A percentile compares a stretch with the other conserved stretches of the same genome.
Conservation (phyloP, 1,140 invertebrate species). For the Helicoverpa armigera region DNA sequence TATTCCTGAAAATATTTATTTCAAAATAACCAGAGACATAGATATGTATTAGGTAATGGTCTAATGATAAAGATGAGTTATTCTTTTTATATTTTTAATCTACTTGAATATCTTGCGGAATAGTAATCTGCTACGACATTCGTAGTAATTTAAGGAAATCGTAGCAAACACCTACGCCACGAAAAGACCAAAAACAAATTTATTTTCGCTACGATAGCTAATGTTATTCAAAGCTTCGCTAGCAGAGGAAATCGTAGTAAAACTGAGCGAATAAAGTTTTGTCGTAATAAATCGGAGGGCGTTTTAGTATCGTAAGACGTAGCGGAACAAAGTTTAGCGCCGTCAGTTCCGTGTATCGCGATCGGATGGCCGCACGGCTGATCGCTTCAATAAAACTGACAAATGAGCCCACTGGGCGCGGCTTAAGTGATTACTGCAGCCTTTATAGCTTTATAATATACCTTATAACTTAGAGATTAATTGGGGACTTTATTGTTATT, state of each 20-base stretch:
- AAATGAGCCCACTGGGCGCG: constrained; percentile 75
- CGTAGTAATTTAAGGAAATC: too few relatives aligned
- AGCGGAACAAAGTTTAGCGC: constrained; percentile 1
- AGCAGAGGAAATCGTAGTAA: too few relatives aligned
- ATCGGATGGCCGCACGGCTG: constrained; percentile 61
- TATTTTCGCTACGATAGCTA: neutral
- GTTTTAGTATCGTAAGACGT: constrained; percentile 2
- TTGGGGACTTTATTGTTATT: constrained; percentile 20
- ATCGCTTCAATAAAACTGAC: constrained; percentile 73
- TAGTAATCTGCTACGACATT: too few relatives aligned
- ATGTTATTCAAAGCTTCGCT: neutral
- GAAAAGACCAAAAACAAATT: neutral
- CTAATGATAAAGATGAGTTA: too few relatives aligned
- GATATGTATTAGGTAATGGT: too few relatives aligned
- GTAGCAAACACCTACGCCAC: neutral
- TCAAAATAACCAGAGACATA: too few relatives aligned
- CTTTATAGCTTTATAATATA: constrained; percentile 55
- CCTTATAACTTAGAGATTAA: constrained; percentile 18
- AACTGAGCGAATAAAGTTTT: neutral
- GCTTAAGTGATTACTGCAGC: constrained; percentile 84
- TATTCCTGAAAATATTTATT: too few relatives aligned
- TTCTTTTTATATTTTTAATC: too few relatives aligned
- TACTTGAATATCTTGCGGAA: too few relatives aligned
- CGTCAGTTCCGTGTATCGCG: constrained; percentile 57
- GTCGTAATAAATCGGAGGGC: neutral